Percentiles rank a stretch among this genome's conserved stretches.
These are phyloP conservation scores for Megathymus violae DNA, from an alignment of 1,140 invertebrate species.

Conservation along the genomic window DNA sequence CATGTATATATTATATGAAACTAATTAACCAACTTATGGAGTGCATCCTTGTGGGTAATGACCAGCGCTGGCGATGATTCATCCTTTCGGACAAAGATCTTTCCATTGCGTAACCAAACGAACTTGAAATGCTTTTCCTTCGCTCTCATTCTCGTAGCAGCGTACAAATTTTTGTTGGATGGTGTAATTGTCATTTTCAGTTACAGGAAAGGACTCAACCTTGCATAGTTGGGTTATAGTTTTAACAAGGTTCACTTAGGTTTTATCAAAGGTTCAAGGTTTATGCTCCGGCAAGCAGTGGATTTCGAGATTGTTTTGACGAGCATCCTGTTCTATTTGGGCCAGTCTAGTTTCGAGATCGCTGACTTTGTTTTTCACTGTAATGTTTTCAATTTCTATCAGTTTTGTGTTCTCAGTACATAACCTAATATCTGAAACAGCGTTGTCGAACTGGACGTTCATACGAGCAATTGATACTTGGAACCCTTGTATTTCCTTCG, in stretches of 20 bases:
- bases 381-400: not conserved
- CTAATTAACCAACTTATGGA: constrained; percentile 2
- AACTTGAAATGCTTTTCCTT: constrained; percentile 36
- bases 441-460: constrained; percentile 12
- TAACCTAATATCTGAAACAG: constrained; percentile 3
- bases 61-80: constrained; percentile 31
- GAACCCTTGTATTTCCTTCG: constrained; percentile 3
- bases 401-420: constrained; percentile 9
- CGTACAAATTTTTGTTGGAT: constrained; percentile 36
- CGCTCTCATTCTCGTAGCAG: constrained; percentile 25
- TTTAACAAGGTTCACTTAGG: constrained; percentile 25
- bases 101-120: constrained; percentile 40
- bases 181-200: constrained; percentile 26
- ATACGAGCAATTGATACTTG: constrained; percentile 4
- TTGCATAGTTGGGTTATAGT: constrained; percentile 22
- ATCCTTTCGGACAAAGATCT: constrained; percentile 37
- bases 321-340: constrained; percentile 24
- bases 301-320: constrained; percentile 32
- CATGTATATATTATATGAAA: too few species aligned
- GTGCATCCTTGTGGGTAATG: constrained; percentile 1
- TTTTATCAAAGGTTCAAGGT: too few species aligned
- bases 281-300: constrained; percentile 31
- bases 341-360: constrained; percentile 10
- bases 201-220: constrained; percentile 22
- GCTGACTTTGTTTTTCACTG: constrained; percentile 5